Conservation (phyloP, 2,888 invertebrate species). For the Andrena marginata region DNA sequence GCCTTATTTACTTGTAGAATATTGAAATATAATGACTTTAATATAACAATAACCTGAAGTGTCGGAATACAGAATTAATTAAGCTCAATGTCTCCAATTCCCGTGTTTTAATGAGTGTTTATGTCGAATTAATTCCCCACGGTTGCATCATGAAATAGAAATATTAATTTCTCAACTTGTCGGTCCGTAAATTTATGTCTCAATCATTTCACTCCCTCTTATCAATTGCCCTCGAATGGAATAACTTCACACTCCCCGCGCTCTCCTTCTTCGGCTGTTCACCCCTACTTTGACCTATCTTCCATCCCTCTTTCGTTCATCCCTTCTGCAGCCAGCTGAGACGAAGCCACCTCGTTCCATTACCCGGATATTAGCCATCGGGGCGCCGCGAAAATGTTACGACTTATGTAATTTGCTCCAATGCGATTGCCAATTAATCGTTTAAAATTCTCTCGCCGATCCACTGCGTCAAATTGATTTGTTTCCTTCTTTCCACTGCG, state of each 20-base stretch:
- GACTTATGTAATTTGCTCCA: slow-evolving; percentile 84
- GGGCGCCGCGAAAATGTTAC: slow-evolving; percentile 83
- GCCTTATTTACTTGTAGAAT: no score
- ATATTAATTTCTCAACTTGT: slow-evolving; percentile 70
- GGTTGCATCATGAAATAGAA: slow-evolving; percentile 25
- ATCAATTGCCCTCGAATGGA: slow-evolving; percentile 79
- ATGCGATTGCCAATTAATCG: slow-evolving; percentile 81
- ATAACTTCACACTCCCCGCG: slow-evolving; percentile 70
- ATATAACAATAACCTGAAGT: no score
- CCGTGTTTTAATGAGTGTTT: not conserved
- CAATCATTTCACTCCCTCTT: slow-evolving; percentile 82
- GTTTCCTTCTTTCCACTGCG: slow-evolving; percentile 65
- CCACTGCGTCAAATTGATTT: slow-evolving; percentile 71
- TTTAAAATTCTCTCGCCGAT: slow-evolving; percentile 76
- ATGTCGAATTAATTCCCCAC: slow-evolving; percentile 6
- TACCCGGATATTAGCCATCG: slow-evolving; percentile 84
- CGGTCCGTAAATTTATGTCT: slow-evolving; percentile 78
- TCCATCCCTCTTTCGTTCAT: slow-evolving; percentile 57
- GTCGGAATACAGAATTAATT: not conserved
- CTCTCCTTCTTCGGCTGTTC: slow-evolving; percentile 55
- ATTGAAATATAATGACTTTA: no score
- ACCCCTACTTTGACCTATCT: slow-evolving; percentile 62
- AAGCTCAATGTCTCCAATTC: no score
- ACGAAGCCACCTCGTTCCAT: slow-evolving; percentile 80
- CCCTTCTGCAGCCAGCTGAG: slow-evolving; percentile 68